Evolutionary conservation across 2,797 vertebrate species (phyloP), one percentile per base, ranked within the genome.

Genomic region (Chaunax sp.): DNA sequence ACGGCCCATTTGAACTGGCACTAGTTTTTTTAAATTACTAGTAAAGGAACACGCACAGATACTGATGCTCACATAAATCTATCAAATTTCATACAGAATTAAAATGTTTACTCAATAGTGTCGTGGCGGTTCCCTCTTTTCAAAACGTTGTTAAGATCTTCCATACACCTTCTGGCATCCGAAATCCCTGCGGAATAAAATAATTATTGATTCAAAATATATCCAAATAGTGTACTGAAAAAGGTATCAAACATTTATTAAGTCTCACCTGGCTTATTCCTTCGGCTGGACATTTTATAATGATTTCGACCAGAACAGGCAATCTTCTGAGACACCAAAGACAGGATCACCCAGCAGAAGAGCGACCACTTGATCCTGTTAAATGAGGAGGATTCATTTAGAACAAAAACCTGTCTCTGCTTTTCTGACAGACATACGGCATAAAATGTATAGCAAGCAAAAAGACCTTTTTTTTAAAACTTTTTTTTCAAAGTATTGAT

Each of bases 71-170:
- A 23, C 19, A 72, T 3, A 54, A 43, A 15, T 30, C 66, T 35
- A 16, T 44, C 14, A 63, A 30, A 72, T 11, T 0, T 5, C 0
- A 2, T 44, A 50, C 2, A 45, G 5, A 35, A 46, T 63, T 15
- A 15, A 58, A 56, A 47, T 43, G 4, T 13, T 78, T 76, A 84
- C 82, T 23, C 0, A 0, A 58, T 50, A 33, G 16, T 0, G 0
- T 9, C 0, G 0, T 0, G 0, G 4, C 0, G 0, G 0, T 0
- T 10, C 43, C 22, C 37, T 0, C 0, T 0, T 4, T 0, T 0
- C 0, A 75, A 15, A 37, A 37, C 19, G 0, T 0, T 0, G 13
- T 37, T 1, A 1, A 44, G 1, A 0, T 23, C 0, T 0, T 13
- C 0, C 57, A 78, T 55, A 13, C 8, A 51, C 0, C 0, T 0